A percentile compares a stretch with the other conserved stretches of the same genome.
Evolutionary conservation across 2,888 invertebrate genomes (phyloP).

Genomic region (Sipha maydis): DNA sequence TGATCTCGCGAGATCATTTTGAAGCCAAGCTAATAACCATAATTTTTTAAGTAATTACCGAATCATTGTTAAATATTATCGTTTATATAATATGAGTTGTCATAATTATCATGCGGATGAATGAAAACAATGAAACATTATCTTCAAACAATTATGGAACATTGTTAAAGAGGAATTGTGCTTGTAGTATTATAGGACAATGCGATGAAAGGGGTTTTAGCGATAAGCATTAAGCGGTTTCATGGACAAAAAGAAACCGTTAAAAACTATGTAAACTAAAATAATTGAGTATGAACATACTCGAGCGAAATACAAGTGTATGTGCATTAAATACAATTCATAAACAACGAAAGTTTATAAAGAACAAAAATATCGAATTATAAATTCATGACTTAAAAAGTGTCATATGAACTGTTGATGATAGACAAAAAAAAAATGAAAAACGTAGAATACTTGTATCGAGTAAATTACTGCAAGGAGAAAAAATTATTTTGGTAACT

Average conservation of each 20-base stretch:
- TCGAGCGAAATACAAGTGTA: neutral
- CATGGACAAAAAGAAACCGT: neutral
- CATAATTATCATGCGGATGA: constrained; percentile 8
- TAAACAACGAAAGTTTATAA: neutral
- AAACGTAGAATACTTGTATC: neutral
- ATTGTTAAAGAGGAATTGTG: constrained; percentile 21
- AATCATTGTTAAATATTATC: constrained; percentile 27
- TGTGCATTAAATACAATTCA: neutral
- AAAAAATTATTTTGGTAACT: too few species aligned
- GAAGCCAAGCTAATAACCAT: constrained; percentile 2
- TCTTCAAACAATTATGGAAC: constrained; percentile 42
- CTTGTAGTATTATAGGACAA: neutral
- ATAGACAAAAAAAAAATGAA: too few species aligned
- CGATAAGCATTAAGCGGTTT: constrained; percentile 15
- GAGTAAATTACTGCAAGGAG: neutral
- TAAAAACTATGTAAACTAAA: neutral
- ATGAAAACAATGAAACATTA: constrained; percentile 54
- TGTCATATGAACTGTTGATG: neutral
- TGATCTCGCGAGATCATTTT: neutral
- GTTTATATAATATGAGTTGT: neutral
- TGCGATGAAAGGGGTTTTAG: constrained; percentile 21
- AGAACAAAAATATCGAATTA: neutral
- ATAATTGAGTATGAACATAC: neutral
- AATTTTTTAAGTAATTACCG: neutral
- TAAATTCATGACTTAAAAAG: neutral